These are phyloP conservation scores for Tokudaia tokunoshimensis DNA, from an alignment of 2,797 vertebrate genomes.

Conservation along the genomic window DNA sequence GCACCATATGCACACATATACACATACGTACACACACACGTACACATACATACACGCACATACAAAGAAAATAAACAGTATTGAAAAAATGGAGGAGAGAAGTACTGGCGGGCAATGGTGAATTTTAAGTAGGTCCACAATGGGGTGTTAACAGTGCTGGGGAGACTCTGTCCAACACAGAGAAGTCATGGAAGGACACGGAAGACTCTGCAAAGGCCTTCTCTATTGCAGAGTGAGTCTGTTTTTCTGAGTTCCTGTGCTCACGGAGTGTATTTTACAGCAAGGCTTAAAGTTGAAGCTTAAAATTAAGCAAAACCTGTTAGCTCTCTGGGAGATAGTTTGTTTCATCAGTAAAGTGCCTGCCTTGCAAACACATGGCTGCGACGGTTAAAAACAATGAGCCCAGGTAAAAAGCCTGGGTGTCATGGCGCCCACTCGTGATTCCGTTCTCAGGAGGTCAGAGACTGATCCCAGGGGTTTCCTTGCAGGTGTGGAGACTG, in stretches of 20 bases:
- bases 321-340: background rate
- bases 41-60: background rate
- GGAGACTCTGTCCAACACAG: background rate
- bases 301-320: background rate
- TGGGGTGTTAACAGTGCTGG: background rate
- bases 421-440: background rate
- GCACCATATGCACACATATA: background rate
- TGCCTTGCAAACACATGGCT: too few relatives aligned
- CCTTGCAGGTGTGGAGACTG: too few relatives aligned
- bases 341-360: background rate
- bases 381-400: background rate
- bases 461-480: background rate
- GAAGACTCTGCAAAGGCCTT: too few relatives aligned
- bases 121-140: background rate
- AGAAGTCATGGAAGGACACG: background rate
- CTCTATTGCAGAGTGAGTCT: background rate
- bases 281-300: background rate
- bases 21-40: background rate
- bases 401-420: background rate
- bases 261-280: background rate
- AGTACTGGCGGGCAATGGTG: background rate
- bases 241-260: background rate
- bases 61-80: background rate
- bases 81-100: background rate
- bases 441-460: background rate